phyloP scores from a whole-genome alignment of 1,140 invertebrate species.

The Lordiphosa stackelbergi region DNA sequence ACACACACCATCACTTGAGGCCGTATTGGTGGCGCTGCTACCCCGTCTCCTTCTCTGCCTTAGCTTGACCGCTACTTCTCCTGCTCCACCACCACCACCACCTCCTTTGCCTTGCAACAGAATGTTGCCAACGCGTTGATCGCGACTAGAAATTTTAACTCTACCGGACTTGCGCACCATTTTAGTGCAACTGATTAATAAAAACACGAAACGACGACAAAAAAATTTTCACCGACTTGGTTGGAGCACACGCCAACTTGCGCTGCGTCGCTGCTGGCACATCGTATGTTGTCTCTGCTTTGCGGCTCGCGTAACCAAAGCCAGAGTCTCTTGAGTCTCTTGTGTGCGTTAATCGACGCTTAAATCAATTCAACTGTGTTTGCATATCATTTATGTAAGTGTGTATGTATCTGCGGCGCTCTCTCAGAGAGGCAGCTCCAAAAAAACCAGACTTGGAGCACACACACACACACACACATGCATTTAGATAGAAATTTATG shows the following conservation, averaged over 20 bases:
- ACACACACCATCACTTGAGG: conserved; percentile 55
- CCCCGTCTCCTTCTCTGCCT: conserved; percentile 30
- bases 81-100: background rate
- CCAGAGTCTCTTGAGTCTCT: conserved; percentile 4
- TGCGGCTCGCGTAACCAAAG: background rate
- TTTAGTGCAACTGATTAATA: conserved; percentile 73
- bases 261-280: conserved; percentile 27
- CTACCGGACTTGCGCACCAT: conserved; percentile 74
- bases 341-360: conserved; percentile 67
- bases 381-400: conserved; percentile 43
- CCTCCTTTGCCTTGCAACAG: conserved; percentile 56
- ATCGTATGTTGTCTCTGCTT: conserved; percentile 59
- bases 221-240: conserved; percentile 40
- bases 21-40: conserved; percentile 52
- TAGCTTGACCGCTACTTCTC: background rate
- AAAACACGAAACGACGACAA: conserved; percentile 50
- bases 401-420: conserved; percentile 3
- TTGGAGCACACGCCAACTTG: conserved; percentile 24
- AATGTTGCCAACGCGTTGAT: conserved; percentile 37
- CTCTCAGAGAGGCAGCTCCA: conserved; percentile 13
- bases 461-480: conserved; percentile 17
- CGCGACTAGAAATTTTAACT: conserved; percentile 70
- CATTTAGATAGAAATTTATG: conserved; percentile 41
- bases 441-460: conserved; percentile 55
- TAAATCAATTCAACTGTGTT: conserved; percentile 69